phyloP scores from a whole-genome alignment of 2,113 vertebrate species.

The Cyprinodon tularosa region DNA sequence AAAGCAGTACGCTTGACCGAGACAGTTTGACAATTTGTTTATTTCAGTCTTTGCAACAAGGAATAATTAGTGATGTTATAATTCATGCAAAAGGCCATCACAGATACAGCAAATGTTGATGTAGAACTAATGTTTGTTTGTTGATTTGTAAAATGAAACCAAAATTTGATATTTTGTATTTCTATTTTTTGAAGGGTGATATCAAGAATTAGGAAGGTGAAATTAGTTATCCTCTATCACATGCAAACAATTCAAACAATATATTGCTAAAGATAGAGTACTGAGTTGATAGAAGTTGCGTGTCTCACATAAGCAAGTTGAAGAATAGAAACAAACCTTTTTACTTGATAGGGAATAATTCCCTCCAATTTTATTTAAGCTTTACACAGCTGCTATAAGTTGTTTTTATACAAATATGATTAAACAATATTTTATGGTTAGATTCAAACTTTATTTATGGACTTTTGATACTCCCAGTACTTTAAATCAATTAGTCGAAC shows the following conservation, averaged over 20 bases:
- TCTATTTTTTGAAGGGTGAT: conserved; percentile 24
- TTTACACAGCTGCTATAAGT: conserved; percentile 9
- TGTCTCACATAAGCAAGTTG: conserved; percentile 40
- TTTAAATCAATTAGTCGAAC: not conserved
- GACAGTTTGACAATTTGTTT: conserved; percentile 77
- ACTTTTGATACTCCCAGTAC: conserved; percentile 8
- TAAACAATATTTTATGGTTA: not conserved
- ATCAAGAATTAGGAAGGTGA: conserved; percentile 11
- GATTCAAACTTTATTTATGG: not conserved
- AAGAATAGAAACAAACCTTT: conserved; percentile 48
- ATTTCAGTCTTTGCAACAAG: conserved; percentile 73
- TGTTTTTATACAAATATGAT: conserved; percentile 2
- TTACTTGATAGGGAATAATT: conserved; percentile 41
- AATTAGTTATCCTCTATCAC: conserved; percentile 16
- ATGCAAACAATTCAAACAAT: conserved; percentile 5
- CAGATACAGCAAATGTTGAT: conserved; percentile 50
- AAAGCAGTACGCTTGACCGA: conserved; percentile 73
- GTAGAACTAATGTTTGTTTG: conserved; percentile 57
- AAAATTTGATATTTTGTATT: conserved; percentile 28
- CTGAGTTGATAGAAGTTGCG: conserved; percentile 31
- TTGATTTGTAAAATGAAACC: conserved; percentile 43
- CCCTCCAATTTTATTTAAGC: conserved; percentile 37
- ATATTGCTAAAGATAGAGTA: not conserved
- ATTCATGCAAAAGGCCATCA: conserved; percentile 56
- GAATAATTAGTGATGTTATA: conserved; percentile 77